These are phyloP conservation scores for Ariopsis seemanni DNA, from an alignment of 2,113 vertebrate genomes.

Conservation along the genomic window DNA sequence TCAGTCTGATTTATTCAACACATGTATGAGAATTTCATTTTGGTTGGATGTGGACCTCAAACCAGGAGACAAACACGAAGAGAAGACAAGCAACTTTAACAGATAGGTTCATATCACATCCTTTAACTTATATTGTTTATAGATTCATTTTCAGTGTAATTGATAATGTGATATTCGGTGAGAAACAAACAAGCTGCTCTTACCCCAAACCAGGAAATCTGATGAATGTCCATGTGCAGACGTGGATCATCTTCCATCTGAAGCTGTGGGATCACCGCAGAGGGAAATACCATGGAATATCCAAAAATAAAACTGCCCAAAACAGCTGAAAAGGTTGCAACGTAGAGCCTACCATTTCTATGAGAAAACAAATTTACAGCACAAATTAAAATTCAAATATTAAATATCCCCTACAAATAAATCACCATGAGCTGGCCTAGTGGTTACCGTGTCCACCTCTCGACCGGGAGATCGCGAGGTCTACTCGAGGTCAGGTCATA, in stretches of 20 bases:
- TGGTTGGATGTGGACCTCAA: neutral
- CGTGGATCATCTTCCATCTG: constrained; percentile 61
- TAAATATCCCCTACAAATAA: neutral
- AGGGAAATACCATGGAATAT: constrained; percentile 88
- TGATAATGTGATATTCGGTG: neutral
- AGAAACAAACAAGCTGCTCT: constrained; percentile 42
- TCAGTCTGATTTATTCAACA: neutral
- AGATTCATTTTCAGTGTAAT: neutral
- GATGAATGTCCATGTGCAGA: constrained; percentile 71
- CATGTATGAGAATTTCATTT: neutral
- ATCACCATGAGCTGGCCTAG: neutral
- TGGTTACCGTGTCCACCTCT: no score
- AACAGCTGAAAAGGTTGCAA: constrained; percentile 82
- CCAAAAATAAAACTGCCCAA: constrained; percentile 92
- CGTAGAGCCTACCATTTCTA: constrained; percentile 75
- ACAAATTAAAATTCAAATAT: neutral
- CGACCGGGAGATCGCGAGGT: no score
- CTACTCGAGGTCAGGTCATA: no score
- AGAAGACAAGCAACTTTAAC: neutral
- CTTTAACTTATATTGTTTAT: neutral
- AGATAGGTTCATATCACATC: neutral
- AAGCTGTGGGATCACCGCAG: constrained; percentile 83
- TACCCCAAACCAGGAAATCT: constrained; percentile 88
- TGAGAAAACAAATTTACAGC: constrained; percentile 21
- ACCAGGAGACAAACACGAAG: no score